Percentiles rank a stretch among this genome's conserved stretches.
Conservation (phyloP, 2,113 vertebrate genomes). For the Trematomus loennbergii region DNA sequence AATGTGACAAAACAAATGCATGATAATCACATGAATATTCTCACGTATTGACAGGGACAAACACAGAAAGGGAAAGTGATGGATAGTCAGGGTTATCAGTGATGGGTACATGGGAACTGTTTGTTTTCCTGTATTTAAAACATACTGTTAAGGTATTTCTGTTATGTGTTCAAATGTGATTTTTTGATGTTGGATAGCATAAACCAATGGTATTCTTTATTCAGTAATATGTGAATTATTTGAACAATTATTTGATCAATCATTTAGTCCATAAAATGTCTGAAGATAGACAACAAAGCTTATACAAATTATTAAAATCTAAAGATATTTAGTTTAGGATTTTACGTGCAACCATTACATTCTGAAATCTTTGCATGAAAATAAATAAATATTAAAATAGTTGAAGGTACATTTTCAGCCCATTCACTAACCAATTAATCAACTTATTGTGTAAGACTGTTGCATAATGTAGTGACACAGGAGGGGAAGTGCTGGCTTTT, state of each 20-base stretch:
- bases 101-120: neutral
- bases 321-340: too few relatives aligned
- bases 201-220: too few relatives aligned
- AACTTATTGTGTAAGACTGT: neutral
- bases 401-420: neutral
- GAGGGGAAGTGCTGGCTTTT: neutral
- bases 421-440: neutral
- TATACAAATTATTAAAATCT: too few relatives aligned
- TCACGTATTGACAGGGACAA: conserved; percentile 37
- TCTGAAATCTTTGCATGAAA: too few relatives aligned
- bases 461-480: neutral
- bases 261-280: neutral
- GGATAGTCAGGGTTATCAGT: conserved; percentile 3
- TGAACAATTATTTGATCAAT: neutral
- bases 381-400: neutral
- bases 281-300: neutral
- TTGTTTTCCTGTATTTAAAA: conserved; percentile 8
- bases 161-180: neutral
- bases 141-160: neutral
- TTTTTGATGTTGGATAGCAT: too few relatives aligned
- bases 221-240: too few relatives aligned
- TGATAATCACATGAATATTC: conserved; percentile 14
- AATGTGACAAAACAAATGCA: conserved; percentile 36
- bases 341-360: too few relatives aligned
- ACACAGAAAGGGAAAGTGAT: conserved; percentile 27